Conservation (phyloP, 2,888 invertebrate genomes). For the Marronus borbonicus region DNA sequence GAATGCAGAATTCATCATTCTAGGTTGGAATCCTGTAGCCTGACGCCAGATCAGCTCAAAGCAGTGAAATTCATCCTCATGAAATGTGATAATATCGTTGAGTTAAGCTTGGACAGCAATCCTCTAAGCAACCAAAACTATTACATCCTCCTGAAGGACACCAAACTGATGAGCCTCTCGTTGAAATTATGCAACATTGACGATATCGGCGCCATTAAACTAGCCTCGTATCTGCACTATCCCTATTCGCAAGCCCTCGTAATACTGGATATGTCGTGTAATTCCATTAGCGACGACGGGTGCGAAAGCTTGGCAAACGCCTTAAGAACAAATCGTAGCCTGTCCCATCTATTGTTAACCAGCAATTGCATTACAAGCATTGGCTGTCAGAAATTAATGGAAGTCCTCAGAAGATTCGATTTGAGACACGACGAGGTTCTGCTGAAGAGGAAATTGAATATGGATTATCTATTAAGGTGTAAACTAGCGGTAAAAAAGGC, state of each 20-base stretch:
- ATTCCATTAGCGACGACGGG: conserved; percentile 65
- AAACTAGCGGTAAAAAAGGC: conserved; percentile 14
- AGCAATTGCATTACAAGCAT: conserved; percentile 63
- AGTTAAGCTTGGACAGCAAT: conserved; percentile 66
- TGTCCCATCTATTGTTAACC: conserved; percentile 62
- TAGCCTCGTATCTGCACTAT: conserved; percentile 60
- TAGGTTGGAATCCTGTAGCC: conserved; percentile 65
- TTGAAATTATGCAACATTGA: conserved; percentile 65
- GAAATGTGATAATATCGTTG: conserved; percentile 59
- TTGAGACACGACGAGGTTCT: conserved; percentile 65
- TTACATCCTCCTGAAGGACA: conserved; percentile 60
- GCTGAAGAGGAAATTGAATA: conserved; percentile 56
- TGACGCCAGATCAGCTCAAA: conserved; percentile 62
- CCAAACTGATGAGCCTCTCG: conserved; percentile 61
- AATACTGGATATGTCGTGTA: conserved; percentile 66
- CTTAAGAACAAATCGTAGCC: conserved; percentile 63
- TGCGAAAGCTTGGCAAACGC: conserved; percentile 61
- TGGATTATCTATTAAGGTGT: conserved; percentile 48
- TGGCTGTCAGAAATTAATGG: conserved; percentile 58
- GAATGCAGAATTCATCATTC: neutral
- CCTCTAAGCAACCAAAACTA: conserved; percentile 65
- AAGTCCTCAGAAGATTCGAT: conserved; percentile 60
- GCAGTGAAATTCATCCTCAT: conserved; percentile 61
- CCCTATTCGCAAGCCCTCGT: conserved; percentile 59
- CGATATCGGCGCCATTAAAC: conserved; percentile 60